These are phyloP conservation scores for Helicorthomorpha holstii DNA, from an alignment of 1,140 invertebrate species.

Conservation along the genomic window DNA sequence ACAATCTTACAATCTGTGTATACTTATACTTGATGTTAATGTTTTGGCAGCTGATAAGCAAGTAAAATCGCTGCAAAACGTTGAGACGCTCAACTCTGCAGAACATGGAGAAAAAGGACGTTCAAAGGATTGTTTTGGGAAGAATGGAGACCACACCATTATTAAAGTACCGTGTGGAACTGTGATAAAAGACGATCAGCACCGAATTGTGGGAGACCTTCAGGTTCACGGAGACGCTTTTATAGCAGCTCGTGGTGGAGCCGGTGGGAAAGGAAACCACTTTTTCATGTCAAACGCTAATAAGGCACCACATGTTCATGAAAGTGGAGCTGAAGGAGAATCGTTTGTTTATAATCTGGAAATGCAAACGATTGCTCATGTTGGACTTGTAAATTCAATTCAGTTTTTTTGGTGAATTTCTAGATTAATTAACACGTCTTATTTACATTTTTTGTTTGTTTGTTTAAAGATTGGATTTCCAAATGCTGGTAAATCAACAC, in stretches of 20 bases:
- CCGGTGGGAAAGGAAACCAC: slow-evolving; percentile 85
- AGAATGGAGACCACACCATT: slow-evolving; percentile 59
- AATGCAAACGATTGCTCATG: slow-evolving; percentile 79
- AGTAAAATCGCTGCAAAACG: slow-evolving; percentile 52
- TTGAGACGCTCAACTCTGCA: slow-evolving; percentile 41
- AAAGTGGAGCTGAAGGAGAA: slow-evolving; percentile 77
- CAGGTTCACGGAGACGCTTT: slow-evolving; percentile 56
- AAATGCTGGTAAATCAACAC: slow-evolving; percentile 91
- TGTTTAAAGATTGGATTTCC: slow-evolving; percentile 65
- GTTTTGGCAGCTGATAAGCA: slow-evolving; percentile 36
- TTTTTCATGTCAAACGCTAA: slow-evolving; percentile 70
- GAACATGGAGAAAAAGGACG: slow-evolving; percentile 51
- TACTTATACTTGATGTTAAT: slow-evolving; percentile 8
- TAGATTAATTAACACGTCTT: neutral
- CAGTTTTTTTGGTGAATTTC: neutral
- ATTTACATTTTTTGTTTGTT: neutral
- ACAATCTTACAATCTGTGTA: neutral
- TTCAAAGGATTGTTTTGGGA: slow-evolving; percentile 64
- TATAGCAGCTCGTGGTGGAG: slow-evolving; percentile 81
- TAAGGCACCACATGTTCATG: slow-evolving; percentile 67
- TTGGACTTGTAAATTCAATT: slow-evolving; percentile 51
- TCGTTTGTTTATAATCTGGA: slow-evolving; percentile 52
- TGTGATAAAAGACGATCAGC: slow-evolving; percentile 41
- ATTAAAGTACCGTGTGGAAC: slow-evolving; percentile 76
- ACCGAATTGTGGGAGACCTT: slow-evolving; percentile 52